phyloP scores from a whole-genome alignment of 1,140 invertebrate species.

The Papilio aristodemus region DNA sequence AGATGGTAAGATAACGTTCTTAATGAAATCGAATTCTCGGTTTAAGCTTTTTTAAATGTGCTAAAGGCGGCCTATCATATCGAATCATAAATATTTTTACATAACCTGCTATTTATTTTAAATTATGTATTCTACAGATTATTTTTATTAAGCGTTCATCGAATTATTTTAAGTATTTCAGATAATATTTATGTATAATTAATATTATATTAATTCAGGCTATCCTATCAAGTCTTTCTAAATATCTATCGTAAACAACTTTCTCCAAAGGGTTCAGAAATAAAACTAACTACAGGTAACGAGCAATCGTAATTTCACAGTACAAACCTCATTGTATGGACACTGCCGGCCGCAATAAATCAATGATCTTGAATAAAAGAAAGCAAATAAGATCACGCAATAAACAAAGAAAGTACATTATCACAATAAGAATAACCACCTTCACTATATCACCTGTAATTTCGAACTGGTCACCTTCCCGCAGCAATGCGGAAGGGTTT shows the following conservation, averaged over 20 bases:
- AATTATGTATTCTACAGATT: not conserved
- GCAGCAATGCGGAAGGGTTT: slow-evolving; percentile 70
- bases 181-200: too few species aligned
- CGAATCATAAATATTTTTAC: slow-evolving; percentile 4
- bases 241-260: slow-evolving; percentile 14
- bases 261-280: slow-evolving; percentile 8
- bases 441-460: slow-evolving; percentile 78
- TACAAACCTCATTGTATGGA: slow-evolving; percentile 54
- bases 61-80: too few species aligned
- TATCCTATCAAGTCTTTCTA: slow-evolving; percentile 19
- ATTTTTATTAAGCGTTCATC: not conserved
- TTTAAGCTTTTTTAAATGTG: too few species aligned
- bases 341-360: slow-evolving; percentile 60
- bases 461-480: slow-evolving; percentile 67
- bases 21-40: too few species aligned
- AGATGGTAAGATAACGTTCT: slow-evolving; percentile 1
- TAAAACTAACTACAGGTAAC: slow-evolving; percentile 38
- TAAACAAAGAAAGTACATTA: slow-evolving; percentile 70
- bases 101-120: not conserved
- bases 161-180: slow-evolving; percentile 7
- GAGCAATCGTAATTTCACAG: slow-evolving; percentile 33
- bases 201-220: too few species aligned
- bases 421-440: slow-evolving; percentile 69
- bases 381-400: slow-evolving; percentile 64
- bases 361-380: slow-evolving; percentile 71